These are phyloP conservation scores for Siniperca undulata DNA, from an alignment of 2,797 vertebrate species.

Conservation along the genomic window DNA sequence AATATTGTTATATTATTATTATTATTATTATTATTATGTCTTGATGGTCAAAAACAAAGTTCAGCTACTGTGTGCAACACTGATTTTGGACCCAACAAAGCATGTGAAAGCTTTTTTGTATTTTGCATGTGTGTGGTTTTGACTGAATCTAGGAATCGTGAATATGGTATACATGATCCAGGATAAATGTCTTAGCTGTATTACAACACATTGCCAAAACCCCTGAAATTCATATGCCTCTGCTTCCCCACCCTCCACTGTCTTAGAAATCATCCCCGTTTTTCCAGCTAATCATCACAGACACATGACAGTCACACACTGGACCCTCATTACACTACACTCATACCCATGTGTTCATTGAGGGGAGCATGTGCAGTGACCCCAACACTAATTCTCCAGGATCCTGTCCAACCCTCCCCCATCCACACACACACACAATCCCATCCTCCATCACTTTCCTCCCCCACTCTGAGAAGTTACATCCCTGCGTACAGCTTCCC, in stretches of 20 bases:
- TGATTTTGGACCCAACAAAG: not conserved
- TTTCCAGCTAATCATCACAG: constrained; percentile 43
- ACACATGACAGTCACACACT: constrained; percentile 37
- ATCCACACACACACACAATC: constrained; percentile 15
- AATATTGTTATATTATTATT: not conserved
- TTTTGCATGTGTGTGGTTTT: not conserved
- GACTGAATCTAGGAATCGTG: not conserved
- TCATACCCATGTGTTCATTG: constrained; percentile 51
- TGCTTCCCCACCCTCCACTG: not conserved
- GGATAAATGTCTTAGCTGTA: not conserved
- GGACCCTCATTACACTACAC: constrained; percentile 29
- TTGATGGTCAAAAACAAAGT: not conserved
- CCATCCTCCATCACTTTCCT: constrained; percentile 36
- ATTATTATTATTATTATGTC: not conserved
- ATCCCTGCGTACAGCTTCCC: constrained; percentile 27
- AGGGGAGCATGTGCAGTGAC: constrained; percentile 74
- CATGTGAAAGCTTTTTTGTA: not conserved
- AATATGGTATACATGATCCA: not conserved
- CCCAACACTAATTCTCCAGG: constrained; percentile 56
- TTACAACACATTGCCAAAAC: not conserved
- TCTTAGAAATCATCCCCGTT: constrained; percentile 10
- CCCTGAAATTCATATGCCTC: not conserved
- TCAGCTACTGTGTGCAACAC: not conserved
- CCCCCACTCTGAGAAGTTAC: constrained; percentile 47
- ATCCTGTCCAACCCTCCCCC: constrained; percentile 64